phyloP scores from a whole-genome alignment of 2,888 invertebrate genomes.

The Nezara viridula region DNA sequence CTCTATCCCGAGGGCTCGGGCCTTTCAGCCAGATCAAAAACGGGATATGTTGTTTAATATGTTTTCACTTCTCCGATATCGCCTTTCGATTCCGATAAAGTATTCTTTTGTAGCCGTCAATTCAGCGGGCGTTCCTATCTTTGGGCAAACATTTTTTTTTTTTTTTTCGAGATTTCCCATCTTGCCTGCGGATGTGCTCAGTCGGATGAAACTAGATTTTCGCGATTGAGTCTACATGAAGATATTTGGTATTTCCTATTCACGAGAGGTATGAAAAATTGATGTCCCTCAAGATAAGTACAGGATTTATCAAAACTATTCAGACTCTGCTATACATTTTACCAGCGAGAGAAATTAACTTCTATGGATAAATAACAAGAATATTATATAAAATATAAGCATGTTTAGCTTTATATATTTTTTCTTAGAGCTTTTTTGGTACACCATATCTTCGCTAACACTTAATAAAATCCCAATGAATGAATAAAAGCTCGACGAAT shows the following conservation, averaged over 20 bases:
- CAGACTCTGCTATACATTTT: no score
- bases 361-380: no score
- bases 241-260: not conserved
- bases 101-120: slow-evolving; percentile 28
- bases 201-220: not conserved
- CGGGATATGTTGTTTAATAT: slow-evolving; percentile 48
- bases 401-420: no score
- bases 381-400: no score
- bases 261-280: not conserved
- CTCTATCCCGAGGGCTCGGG: not conserved
- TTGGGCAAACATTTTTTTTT: slow-evolving; percentile 9
- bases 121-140: not conserved
- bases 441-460: no score
- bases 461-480: no score
- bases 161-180: not conserved
- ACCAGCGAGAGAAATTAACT: no score
- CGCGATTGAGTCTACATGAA: not conserved
- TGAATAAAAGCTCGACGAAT: no score
- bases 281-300: no score
- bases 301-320: no score
- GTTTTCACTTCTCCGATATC: slow-evolving; percentile 36
- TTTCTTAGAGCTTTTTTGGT: no score
- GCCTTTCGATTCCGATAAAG: slow-evolving; percentile 35
- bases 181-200: not conserved
- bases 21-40: slow-evolving; percentile 48